Conservation (phyloP, 2,113 vertebrate species). For the Pelecanus crispus region DNA sequence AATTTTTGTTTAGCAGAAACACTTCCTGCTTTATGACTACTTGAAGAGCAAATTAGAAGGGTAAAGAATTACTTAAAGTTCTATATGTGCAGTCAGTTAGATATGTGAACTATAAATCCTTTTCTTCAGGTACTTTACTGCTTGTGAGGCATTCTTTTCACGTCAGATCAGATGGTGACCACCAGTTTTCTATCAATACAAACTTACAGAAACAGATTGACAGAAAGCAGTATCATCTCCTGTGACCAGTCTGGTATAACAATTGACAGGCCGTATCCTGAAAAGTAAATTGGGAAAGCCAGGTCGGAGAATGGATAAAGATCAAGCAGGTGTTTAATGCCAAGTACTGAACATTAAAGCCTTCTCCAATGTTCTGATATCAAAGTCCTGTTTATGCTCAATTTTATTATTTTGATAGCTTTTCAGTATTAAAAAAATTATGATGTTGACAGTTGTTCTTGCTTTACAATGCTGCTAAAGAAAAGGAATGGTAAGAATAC, state of each 20-base stretch:
- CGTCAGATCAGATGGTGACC: slow-evolving; percentile 16
- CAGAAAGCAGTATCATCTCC: not conserved
- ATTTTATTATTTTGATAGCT: not conserved
- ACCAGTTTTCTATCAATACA: slow-evolving; percentile 36
- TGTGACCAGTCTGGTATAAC: not conserved
- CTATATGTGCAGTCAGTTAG: slow-evolving; percentile 63
- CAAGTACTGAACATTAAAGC: not conserved
- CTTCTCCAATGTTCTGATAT: not conserved
- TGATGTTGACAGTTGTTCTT: not conserved
- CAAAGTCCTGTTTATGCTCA: not conserved
- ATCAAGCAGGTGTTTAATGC: slow-evolving; percentile 21
- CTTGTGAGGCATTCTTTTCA: slow-evolving; percentile 47
- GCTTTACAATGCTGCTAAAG: not conserved
- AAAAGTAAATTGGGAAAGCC: not conserved
- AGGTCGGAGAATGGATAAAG: slow-evolving; percentile 3
- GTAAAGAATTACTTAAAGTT: slow-evolving; percentile 75
- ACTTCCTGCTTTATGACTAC: slow-evolving; percentile 61
- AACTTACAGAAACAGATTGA: not conserved
- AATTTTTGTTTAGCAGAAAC: slow-evolving; percentile 65
- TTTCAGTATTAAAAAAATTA: not conserved
- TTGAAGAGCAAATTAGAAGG: slow-evolving; percentile 66
- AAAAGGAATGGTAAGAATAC: not conserved
- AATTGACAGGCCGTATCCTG: not conserved
- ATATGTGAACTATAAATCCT: slow-evolving; percentile 22
- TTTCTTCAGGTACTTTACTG: slow-evolving; percentile 61